phyloP scores from a whole-genome alignment of 2,113 vertebrate genomes.

The Gymnogyps californianus region DNA sequence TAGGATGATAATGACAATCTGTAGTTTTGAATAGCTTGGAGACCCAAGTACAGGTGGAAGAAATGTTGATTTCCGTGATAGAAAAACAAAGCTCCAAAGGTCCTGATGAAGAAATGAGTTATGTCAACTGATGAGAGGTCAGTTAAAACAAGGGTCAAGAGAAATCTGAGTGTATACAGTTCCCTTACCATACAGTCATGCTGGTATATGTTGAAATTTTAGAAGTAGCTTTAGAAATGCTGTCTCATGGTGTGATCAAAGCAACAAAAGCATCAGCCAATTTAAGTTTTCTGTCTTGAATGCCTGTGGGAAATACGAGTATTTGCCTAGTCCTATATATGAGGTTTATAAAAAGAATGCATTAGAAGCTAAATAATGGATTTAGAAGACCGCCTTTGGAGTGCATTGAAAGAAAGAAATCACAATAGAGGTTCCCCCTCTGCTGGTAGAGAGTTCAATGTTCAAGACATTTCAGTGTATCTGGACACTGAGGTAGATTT shows the following conservation, averaged over 20 bases:
- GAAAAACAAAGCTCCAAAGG: background rate
- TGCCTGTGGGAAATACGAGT: background rate
- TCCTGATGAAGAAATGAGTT: background rate
- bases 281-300: background rate
- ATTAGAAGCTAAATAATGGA: background rate
- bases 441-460: background rate
- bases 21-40: background rate
- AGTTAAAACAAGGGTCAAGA: background rate
- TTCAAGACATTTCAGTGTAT: background rate
- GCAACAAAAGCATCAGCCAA: background rate
- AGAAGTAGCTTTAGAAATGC: background rate
- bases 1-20: background rate
- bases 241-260: background rate
- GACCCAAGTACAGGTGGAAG: background rate
- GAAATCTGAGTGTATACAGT: background rate
- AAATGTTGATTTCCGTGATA: background rate
- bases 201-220: background rate
- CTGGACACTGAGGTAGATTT: background rate
- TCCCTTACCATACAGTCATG: background rate
- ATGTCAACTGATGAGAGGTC: background rate
- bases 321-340: background rate
- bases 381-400: slow-evolving; percentile 24
- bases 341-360: background rate
- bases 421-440: slow-evolving; percentile 5
- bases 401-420: background rate